Evolutionary conservation across 2,113 vertebrate species (phyloP).

Genomic region (Synchiropus splendidus): DNA sequence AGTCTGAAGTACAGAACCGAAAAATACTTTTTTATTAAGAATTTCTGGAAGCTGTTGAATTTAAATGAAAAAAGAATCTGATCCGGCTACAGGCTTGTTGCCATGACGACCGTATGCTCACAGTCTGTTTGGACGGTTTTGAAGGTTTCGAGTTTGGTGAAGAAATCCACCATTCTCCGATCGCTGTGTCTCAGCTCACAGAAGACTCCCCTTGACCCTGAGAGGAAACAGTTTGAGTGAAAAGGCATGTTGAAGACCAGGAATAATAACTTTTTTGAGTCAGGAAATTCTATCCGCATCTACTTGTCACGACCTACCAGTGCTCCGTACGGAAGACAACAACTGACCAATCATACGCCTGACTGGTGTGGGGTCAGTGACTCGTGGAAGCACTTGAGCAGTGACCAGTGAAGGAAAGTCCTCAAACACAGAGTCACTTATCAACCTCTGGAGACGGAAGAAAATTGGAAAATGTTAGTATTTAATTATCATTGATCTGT

Average conservation of each 20-base stretch:
- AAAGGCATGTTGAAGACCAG: neutral
- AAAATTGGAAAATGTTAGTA: neutral
- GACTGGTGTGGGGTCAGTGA: constrained; percentile 82
- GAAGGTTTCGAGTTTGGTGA: constrained; percentile 81
- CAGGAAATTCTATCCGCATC: neutral
- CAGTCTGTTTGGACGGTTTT: constrained; percentile 75
- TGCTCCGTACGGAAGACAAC: constrained; percentile 81
- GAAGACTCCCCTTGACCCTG: constrained; percentile 88
- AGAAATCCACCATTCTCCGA: constrained; percentile 84
- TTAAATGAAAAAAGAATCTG: too few relatives aligned
- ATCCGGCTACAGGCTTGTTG: constrained; percentile 75
- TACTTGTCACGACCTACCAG: constrained; percentile 66
- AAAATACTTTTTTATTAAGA: too few relatives aligned
- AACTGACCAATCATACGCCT: constrained; percentile 87
- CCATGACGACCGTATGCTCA: constrained; percentile 81
- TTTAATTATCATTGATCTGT: constrained; percentile 18
- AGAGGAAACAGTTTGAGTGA: neutral
- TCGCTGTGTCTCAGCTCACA: constrained; percentile 85
- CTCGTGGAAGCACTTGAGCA: constrained; percentile 82
- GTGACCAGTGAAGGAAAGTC: constrained; percentile 87
- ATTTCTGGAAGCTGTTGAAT: too few relatives aligned
- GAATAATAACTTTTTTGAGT: neutral
- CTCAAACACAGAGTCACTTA: constrained; percentile 68
- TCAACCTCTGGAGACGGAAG: constrained; percentile 30
- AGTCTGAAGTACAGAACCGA: too few relatives aligned